Evolutionary conservation across 2,888 invertebrate genomes (phyloP).

Genomic region (Chaitophorus viminalis): DNA sequence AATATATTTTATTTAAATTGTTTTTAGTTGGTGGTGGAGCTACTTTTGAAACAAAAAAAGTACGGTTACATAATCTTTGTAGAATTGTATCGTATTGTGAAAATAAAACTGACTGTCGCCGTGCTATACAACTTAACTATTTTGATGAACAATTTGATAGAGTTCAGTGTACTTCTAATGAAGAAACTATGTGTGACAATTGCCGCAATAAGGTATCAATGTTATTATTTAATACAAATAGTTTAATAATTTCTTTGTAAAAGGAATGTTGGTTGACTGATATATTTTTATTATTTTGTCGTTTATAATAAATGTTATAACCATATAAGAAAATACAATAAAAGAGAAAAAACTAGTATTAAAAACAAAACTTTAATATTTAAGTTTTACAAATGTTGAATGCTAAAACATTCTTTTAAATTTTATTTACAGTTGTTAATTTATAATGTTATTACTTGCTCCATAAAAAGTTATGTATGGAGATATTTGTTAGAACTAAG

Average conservation of each 20-base stretch:
- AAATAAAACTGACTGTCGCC: slow-evolving; percentile 90
- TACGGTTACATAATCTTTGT: slow-evolving; percentile 84
- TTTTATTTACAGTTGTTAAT: no score
- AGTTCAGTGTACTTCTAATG: slow-evolving; percentile 75
- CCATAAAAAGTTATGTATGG: no score
- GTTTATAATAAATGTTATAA: no score
- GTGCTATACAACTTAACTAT: slow-evolving; percentile 86
- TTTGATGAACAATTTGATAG: slow-evolving; percentile 86
- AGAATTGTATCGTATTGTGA: slow-evolving; percentile 93
- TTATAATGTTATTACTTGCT: no score
- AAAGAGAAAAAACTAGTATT: no score
- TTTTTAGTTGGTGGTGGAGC: slow-evolving; percentile 64
- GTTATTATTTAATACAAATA: slow-evolving; percentile 63
- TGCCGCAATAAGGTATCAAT: slow-evolving; percentile 75
- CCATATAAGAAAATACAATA: no score
- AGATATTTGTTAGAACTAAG: not conserved
- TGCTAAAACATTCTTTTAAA: no score
- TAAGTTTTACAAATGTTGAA: no score
- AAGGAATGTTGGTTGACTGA: no score
- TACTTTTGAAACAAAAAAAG: slow-evolving; percentile 65
- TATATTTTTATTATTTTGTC: no score
- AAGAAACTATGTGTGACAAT: slow-evolving; percentile 87
- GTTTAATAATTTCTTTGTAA: not conserved
- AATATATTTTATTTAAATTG: slow-evolving; percentile 35
- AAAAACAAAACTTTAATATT: no score